Base-by-base conservation (phyloP, 2,797 vertebrate species). In the Leuciscus waleckii region DNA sequence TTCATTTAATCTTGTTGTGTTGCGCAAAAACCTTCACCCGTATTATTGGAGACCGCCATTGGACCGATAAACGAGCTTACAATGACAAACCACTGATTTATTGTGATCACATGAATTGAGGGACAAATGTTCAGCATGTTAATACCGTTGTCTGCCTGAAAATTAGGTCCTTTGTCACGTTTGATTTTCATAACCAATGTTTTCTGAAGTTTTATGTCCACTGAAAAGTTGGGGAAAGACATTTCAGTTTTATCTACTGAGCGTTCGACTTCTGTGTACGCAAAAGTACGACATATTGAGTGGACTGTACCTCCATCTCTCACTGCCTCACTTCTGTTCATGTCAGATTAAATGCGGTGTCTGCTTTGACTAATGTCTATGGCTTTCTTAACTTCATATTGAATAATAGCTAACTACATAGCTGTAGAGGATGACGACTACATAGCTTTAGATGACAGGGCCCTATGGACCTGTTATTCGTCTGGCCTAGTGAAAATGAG, bases 391-490 rank as follows among this genome's bases (percentile, higher is more conserved):
- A 51, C 39, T 73, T 85, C 39, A 65, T 79, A 73, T 73, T 80
- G 69, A 85, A 85, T 73, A 65, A 85, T 73, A 35, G 68, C 79
- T 68, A 35, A 69, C 73, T 68, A 69, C 17, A 54, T 9, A 56
- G 63, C 65, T 79, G 16, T 85, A 43, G 49, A 61, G 54, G 76
- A 63, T 49, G 69, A 79, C 58, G 69, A 74, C 68, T 81, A 37
- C 84, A 85, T 74, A 80, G 76, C 26, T 79, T 21, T 58, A 39
- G 46, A 78, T 54, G 79, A 68, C 58, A 43, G 63, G 68, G 54
- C 35, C 74, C 84, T 85, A 79, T 81, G 39, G 83, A 74, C 35
- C 68, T 58, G 74, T 81, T 78, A 37, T 82, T 76, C n/a, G 23
- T 81, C 61, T 73, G 43, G 46, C 80, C 79, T 26, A 56, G 54